A percentile compares a stretch with the other conserved stretches of the same genome.
Evolutionary conservation across 1,140 invertebrate species (phyloP).

Genomic region (Eumaeus atala): DNA sequence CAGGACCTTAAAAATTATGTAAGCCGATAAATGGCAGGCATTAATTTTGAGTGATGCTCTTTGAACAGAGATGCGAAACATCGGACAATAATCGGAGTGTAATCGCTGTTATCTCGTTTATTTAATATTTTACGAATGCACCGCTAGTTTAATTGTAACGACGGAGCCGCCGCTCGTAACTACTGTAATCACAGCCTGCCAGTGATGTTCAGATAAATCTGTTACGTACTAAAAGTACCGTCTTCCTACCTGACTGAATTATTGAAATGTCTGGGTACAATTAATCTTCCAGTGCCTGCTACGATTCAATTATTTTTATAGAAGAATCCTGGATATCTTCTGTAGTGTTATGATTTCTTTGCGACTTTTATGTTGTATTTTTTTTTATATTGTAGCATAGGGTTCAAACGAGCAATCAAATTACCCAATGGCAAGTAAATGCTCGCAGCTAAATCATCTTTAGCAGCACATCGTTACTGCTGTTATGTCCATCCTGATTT

Average conservation of each 20-base stretch:
- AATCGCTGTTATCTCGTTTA: slow-evolving; percentile 6
- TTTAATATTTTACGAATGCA: slow-evolving; percentile 5
- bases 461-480: no score
- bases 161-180: not conserved
- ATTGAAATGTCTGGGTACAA: not conserved
- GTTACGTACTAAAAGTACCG: not conserved
- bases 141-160: slow-evolving; percentile 9
- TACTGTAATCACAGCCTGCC: slow-evolving; percentile 1
- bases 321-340: no score
- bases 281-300: not conserved
- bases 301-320: no score
- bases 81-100: not conserved
- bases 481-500: no score
- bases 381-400: no score
- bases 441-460: no score
- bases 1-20: no score
- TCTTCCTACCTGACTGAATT: not conserved
- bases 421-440: no score
- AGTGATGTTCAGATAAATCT: not conserved
- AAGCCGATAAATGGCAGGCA: not conserved
- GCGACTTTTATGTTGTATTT: no score
- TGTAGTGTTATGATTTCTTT: no score
- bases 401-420: no score
- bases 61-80: not conserved
- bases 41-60: slow-evolving; percentile 6